These are phyloP conservation scores for Coturnix japonica DNA, from an alignment of 2,113 vertebrate genomes.

Conservation along the genomic window DNA sequence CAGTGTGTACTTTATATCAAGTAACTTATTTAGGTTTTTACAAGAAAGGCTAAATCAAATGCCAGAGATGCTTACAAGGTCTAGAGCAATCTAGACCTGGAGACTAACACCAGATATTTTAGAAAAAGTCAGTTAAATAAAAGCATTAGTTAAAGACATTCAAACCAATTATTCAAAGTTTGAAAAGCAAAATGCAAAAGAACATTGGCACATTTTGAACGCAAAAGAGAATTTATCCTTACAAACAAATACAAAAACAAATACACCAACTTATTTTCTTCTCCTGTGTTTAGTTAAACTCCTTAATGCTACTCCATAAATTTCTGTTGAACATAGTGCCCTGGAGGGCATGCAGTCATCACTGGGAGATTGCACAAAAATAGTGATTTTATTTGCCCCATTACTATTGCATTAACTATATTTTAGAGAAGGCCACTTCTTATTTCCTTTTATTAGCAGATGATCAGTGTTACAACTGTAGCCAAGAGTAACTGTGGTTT, in stretches of 20 bases:
- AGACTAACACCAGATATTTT: background rate
- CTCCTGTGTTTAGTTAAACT: background rate
- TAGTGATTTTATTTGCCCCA: background rate
- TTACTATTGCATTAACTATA: background rate
- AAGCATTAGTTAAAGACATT: background rate
- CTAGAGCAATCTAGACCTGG: background rate
- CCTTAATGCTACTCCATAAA: background rate
- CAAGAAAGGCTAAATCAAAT: background rate
- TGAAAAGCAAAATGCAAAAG: background rate
- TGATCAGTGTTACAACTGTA: background rate
- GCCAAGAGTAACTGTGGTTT: background rate
- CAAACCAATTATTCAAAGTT: background rate
- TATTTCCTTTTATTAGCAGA: background rate
- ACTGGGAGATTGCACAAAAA: background rate
- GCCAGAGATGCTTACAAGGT: background rate
- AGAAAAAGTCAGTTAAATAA: background rate
- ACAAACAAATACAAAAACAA: background rate
- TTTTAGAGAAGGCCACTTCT: background rate
- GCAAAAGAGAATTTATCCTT: background rate
- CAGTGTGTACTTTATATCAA: background rate
- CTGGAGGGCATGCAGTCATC: background rate
- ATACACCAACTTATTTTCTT: background rate
- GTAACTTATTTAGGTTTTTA: background rate
- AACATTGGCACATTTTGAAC: background rate
- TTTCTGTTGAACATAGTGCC: background rate